phyloP scores from a whole-genome alignment of 2,888 invertebrate genomes.

The Anagyrus pseudococci region DNA sequence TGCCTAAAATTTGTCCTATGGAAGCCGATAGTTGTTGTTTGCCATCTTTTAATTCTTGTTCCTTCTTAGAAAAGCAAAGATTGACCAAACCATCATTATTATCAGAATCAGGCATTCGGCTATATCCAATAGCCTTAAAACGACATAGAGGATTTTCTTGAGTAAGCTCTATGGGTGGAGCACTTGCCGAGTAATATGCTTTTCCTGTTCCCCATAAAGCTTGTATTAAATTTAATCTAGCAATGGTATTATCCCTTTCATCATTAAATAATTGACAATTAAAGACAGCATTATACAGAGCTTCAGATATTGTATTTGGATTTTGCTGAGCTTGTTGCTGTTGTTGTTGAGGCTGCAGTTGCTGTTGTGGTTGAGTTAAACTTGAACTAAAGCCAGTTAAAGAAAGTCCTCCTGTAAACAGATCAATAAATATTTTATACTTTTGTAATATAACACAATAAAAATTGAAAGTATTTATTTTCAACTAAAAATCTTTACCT shows the following conservation, averaged over 20 bases:
- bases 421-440: not conserved
- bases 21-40: constrained; percentile 66
- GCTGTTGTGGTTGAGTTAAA: constrained; percentile 53
- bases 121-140: constrained; percentile 95
- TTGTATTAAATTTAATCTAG: constrained; percentile 94
- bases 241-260: constrained; percentile 91
- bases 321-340: constrained; percentile 66
- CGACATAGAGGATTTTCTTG: constrained; percentile 90
- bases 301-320: constrained; percentile 70
- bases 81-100: constrained; percentile 92
- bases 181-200: constrained; percentile 79
- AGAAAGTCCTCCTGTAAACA: constrained; percentile 41
- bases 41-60: constrained; percentile 73
- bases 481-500: constrained; percentile 34
- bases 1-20: constrained; percentile 77
- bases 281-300: constrained; percentile 76
- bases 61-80: constrained; percentile 81
- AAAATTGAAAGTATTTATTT: too few relatives aligned
- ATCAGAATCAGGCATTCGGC: constrained; percentile 82
- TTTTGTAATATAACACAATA: not conserved
- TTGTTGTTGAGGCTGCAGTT: constrained; percentile 62
- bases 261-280: constrained; percentile 90
- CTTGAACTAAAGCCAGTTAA: constrained; percentile 52
- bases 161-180: constrained; percentile 82
- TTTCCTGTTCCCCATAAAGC: constrained; percentile 88